phyloP scores from a whole-genome alignment of 2,888 invertebrate genomes.

The Idaea biselata region DNA sequence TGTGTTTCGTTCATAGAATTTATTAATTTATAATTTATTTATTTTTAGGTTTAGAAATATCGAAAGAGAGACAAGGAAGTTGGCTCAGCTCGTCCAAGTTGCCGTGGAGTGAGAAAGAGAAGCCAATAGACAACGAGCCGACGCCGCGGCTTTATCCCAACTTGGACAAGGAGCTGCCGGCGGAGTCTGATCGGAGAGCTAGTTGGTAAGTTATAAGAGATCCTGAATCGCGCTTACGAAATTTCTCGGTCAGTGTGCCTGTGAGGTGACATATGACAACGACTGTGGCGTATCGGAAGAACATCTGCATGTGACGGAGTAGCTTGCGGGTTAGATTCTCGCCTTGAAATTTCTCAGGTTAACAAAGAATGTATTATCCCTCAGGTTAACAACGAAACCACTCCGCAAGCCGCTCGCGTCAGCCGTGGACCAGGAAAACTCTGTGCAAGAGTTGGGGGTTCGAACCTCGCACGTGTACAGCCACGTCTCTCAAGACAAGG shows the following conservation, averaged over 20 bases:
- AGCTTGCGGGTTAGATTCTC: no score
- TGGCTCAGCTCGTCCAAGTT: conserved; percentile 51
- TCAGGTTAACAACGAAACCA: conserved; percentile 67
- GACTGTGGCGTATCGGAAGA: no score
- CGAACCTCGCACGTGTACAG: conserved; percentile 12
- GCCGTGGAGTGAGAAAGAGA: conserved; percentile 55
- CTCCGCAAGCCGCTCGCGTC: conserved; percentile 45
- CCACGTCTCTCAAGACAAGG: conserved; percentile 45
- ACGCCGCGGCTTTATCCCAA: conserved; percentile 60
- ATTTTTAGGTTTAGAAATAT: conserved; percentile 48
- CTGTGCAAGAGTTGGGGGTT: conserved; percentile 57
- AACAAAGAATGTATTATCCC: not conserved
- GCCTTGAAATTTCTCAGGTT: no score
- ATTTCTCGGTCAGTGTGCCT: no score
- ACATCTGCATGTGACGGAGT: no score
- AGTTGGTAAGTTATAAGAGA: conserved; percentile 55
- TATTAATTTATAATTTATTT: conserved; percentile 10
- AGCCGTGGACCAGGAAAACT: conserved; percentile 51
- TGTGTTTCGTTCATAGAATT: no score
- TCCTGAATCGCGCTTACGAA: no score
- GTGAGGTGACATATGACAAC: no score
- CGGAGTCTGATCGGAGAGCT: conserved; percentile 54
- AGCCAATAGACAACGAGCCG: conserved; percentile 42
- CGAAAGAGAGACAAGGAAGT: conserved; percentile 48
- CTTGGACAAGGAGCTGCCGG: conserved; percentile 56